Base-by-base conservation (phyloP, 2,888 invertebrate genomes). In the Machimus atricapillus region DNA sequence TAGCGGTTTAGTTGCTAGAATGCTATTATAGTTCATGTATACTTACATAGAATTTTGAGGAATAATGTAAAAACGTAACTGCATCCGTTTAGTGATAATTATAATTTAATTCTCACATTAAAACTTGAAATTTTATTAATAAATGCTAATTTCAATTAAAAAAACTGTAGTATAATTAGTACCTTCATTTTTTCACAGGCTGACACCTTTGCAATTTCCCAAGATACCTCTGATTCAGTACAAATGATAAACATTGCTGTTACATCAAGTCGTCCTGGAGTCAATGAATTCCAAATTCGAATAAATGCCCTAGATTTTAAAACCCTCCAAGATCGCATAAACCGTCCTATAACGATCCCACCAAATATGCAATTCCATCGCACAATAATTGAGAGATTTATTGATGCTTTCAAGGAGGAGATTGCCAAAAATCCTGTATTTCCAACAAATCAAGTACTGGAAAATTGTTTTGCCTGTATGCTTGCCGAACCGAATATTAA, bases 381-480 rank as follows among this genome's bases (percentile, higher is more conserved):
- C 89, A 95, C 96, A 0, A 93, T 97, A 3, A 94, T 96, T 85
- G 98, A 98, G 90, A 94, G 96, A 90, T 98, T 98, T 92, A 94
- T 98, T 34, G 96, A 95, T 85, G 96, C 96, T 0, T 98, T 98
- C 91, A 96, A 95, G 90, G 94, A 96, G 56, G 95, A 96, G 90
- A 95, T 97, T 1, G 92, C 94, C 1, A 93, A 94, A 89, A 97
- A 97, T 93, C 95, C 96, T 0, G 91, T 93, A 8, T 95, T 95
- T 90, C 58, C 23, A 7, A 90, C 88, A 27, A 92, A 93, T 87
- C 91, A 97, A 96, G 96, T 96, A 89, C 91, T 95, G 58, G 97
- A 98, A 88, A 94, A 94, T 87, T 98, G 98, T 91, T 97, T 98
- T 89, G 98, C 98, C 1, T 98, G 98, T 91, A 97, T 98, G 96